Base-by-base conservation (phyloP, 2,888 invertebrate species). In the Archaeoteleia sp. region DNA sequence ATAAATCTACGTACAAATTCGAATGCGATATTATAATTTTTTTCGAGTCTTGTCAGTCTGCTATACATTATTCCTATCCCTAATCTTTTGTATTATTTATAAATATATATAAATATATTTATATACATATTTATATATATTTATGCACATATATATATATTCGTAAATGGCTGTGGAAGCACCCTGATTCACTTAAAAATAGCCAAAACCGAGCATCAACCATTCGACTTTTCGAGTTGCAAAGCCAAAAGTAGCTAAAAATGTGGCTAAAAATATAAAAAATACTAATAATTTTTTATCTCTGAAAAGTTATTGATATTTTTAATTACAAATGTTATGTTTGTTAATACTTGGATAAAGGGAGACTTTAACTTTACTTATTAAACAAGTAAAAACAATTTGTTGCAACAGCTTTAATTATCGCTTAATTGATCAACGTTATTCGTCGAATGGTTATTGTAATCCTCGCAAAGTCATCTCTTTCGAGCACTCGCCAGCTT, bases 181-280 rank as follows among this genome's bases (percentile, higher is more conserved):
- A 84, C 83, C 83, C 78, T 81, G 78, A 81, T 82, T 83, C 74
- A 79, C 78, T 80, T 78, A 77, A 74, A 73, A 76, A 78, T 71
- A 27, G n/a, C 37, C 30, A 43, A 40, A 46, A 58, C 17, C 40
- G 27, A 58, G 13, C 53, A 45, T 60, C 42, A 49, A 54, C 40
- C n/a, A n/a, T n/a, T n/a, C n/a, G n/a, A n/a, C n/a, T n/a, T n/a
- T n/a, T n/a, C n/a, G n/a, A n/a, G n/a, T n/a, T n/a, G n/a, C n/a
- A n/a, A n/a, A n/a, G n/a, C n/a, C n/a, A n/a, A n/a, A n/a, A n/a
- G 60, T 66, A 43, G 53, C 54, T 46, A 58, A 66, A 49, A 58
- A 6, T 15, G 37, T 29, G 45, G 14, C 34, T 9, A 57, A 12
- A 49, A 40, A 48, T 17, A 27, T n/a, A n/a, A n/a, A n/a, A n/a